Evolutionary conservation across 53 echinoderm and acorn worm genomes (phyloP).

Genomic region (Paracentrotus lividus): DNA sequence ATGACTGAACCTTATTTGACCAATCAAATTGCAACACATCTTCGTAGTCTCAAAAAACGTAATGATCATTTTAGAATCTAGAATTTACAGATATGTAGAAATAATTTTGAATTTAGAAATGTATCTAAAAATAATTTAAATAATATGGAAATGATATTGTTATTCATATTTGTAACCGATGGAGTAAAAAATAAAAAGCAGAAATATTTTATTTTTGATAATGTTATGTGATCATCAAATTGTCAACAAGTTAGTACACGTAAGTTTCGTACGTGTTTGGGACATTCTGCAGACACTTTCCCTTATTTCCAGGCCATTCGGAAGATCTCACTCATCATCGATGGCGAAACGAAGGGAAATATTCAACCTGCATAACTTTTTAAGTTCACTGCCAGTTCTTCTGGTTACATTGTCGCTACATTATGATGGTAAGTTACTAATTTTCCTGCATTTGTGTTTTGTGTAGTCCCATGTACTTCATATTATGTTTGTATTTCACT

Average conservation of each 20-base stretch:
- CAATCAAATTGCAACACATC: slow-evolving; percentile 49
- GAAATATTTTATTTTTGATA: neutral
- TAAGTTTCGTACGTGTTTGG: neutral
- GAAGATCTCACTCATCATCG: neutral
- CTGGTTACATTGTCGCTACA: slow-evolving; percentile 89
- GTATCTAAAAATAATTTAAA: neutral
- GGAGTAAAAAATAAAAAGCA: neutral
- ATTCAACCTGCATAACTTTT: slow-evolving; percentile 87
- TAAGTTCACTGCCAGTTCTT: slow-evolving; percentile 87
- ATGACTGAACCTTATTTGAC: neutral
- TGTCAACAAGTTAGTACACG: neutral
- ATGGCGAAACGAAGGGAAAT: slow-evolving; percentile 67
- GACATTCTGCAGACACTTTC: too few species aligned
- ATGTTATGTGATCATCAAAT: neutral
- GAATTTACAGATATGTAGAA: neutral
- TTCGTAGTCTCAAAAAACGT: neutral
- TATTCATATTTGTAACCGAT: neutral
- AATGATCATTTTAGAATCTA: neutral
- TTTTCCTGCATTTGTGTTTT: neutral
- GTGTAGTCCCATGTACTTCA: neutral
- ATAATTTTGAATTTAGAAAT: neutral
- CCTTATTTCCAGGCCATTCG: neutral
- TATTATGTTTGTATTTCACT: neutral
- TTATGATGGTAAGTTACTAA: slow-evolving; percentile 83
- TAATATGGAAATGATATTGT: neutral